A percentile compares a stretch with the other conserved stretches of the same genome.
phyloP scores from a whole-genome alignment of 2,888 invertebrate genomes.

The Caenorhabditis japonica region DNA sequence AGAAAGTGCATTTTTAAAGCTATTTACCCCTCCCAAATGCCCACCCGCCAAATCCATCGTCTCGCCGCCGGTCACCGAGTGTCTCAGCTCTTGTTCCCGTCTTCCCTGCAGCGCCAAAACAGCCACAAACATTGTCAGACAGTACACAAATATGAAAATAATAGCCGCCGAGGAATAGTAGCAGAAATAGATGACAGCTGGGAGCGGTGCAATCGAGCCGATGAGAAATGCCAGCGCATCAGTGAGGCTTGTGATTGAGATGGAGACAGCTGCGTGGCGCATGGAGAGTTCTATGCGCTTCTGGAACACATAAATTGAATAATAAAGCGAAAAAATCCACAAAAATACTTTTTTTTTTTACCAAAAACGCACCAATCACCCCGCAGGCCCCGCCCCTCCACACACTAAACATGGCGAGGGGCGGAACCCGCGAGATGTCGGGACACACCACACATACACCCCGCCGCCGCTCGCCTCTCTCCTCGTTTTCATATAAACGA shows the following conservation, averaged over 20 bases:
- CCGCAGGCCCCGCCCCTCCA: no score
- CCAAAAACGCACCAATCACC: no score
- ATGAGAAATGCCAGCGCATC: slow-evolving; percentile 91
- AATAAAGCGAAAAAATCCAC: no score
- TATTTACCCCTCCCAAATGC: not conserved
- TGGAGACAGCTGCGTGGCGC: slow-evolving; percentile 93
- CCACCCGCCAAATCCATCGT: slow-evolving; percentile 48
- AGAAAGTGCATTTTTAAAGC: not conserved
- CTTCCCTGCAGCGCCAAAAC: slow-evolving; percentile 67
- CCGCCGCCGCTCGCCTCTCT: no score
- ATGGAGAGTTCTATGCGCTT: slow-evolving; percentile 56
- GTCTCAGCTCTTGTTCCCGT: slow-evolving; percentile 60
- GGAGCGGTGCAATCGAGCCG: slow-evolving; percentile 91
- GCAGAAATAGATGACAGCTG: slow-evolving; percentile 82
- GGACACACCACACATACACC: no score
- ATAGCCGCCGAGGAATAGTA: slow-evolving; percentile 85
- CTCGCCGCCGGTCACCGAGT: slow-evolving; percentile 55
- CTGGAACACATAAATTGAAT: slow-evolving; percentile 11
- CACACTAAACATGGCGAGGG: no score
- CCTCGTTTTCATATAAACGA: no score
- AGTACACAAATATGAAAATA: slow-evolving; percentile 89
- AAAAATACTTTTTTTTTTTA: no score
- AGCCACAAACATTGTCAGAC: slow-evolving; percentile 71
- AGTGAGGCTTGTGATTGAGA: slow-evolving; percentile 92
- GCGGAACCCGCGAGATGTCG: no score